Percentiles rank a stretch among this genome's conserved stretches.
Evolutionary conservation across 2,113 vertebrate species (phyloP).

Genomic region (Lepus timidus): DNA sequence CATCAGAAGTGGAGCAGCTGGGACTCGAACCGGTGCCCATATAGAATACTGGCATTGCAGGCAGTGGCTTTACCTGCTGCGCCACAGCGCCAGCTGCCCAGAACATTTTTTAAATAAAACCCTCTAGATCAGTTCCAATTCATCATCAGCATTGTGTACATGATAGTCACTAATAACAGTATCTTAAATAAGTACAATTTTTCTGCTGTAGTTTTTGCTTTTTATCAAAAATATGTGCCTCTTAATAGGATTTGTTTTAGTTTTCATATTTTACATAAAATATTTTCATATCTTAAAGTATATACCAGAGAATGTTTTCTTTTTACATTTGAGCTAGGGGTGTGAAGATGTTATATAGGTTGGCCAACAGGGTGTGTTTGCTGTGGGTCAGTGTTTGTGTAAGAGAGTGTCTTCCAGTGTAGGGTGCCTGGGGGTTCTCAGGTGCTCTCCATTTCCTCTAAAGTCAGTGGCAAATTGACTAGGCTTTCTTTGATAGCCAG

Average conservation of each 20-base stretch:
- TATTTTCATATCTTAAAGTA: background rate
- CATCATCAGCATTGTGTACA: background rate
- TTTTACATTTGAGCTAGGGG: background rate
- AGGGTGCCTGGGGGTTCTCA: background rate
- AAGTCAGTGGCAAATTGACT: conserved; percentile 26
- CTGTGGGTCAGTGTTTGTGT: background rate
- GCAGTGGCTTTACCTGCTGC: too few relatives aligned
- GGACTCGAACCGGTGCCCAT: too few relatives aligned
- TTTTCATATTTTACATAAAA: background rate
- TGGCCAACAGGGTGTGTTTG: background rate
- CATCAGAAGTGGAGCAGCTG: too few relatives aligned
- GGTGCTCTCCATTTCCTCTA: conserved; percentile 5
- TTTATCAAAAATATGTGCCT: conserved; percentile 37
- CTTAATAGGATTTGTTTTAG: conserved; percentile 15
- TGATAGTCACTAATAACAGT: background rate
- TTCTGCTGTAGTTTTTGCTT: conserved; percentile 12
- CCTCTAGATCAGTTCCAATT: background rate
- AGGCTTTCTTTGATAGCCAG: too few relatives aligned
- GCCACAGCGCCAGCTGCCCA: background rate
- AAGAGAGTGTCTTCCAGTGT: background rate
- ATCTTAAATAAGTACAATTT: background rate
- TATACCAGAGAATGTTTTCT: background rate
- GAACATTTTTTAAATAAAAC: background rate
- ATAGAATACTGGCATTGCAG: too few relatives aligned
- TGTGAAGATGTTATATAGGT: background rate